Conservation (phyloP, 2,797 vertebrate genomes). For the Forpus xanthops region DNA sequence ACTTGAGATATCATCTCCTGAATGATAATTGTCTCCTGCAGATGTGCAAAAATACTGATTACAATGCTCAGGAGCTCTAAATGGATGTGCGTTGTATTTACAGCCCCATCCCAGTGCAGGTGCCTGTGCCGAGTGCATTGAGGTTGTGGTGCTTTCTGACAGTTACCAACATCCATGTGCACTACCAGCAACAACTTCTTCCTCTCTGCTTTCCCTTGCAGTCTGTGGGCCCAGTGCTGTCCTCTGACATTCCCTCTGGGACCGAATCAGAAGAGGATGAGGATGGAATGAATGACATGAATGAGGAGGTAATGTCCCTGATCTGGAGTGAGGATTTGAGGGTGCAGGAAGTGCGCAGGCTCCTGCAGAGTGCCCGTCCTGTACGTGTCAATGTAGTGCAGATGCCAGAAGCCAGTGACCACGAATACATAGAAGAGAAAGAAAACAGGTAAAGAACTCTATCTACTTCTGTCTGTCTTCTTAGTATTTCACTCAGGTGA, state of each 20-base stretch:
- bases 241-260: conserved; percentile 85
- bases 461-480: neutral
- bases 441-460: conserved; percentile 87
- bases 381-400: conserved; percentile 94
- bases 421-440: conserved; percentile 97
- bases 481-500: rapidly evolving
- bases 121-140: neutral
- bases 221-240: conserved; percentile 83
- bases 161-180: rapidly evolving
- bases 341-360: conserved; percentile 91
- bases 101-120: neutral
- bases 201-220: neutral
- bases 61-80: neutral
- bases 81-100: rapidly evolving
- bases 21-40: neutral
- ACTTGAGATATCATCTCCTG: neutral
- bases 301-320: conserved; percentile 91
- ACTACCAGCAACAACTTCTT: neutral
- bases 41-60: neutral
- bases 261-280: conserved; percentile 93
- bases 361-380: conserved; percentile 93
- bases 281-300: conserved; percentile 97
- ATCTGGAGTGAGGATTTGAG: conserved; percentile 96
- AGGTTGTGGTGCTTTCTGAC: neutral
- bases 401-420: conserved; percentile 94